A percentile compares a stretch with the other conserved stretches of the same genome.
phyloP scores from a whole-genome alignment of 2,888 invertebrate species.

The Chironomus riparius region DNA sequence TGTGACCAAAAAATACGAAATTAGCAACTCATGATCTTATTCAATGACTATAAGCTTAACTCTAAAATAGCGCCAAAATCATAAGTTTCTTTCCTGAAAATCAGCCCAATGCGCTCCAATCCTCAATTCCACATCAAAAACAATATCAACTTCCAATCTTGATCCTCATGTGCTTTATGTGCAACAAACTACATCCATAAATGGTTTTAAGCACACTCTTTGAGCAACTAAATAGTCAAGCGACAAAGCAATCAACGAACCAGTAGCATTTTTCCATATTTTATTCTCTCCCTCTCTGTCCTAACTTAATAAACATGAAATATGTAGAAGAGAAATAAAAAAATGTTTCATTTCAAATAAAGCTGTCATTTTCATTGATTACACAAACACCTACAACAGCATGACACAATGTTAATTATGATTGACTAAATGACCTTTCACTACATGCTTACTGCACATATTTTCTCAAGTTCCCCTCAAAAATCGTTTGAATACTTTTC shows the following conservation, averaged over 20 bases:
- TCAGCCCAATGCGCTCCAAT: not conserved
- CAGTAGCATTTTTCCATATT: not conserved
- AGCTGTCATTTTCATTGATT: constrained; percentile 24
- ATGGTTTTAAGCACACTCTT: not conserved
- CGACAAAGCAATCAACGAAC: not conserved
- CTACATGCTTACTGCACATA: not conserved
- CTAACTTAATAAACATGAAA: not conserved
- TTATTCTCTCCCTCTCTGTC: not conserved
- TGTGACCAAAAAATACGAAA: too few species aligned
- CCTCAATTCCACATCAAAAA: not conserved
- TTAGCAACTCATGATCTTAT: too few species aligned
- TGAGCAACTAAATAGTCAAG: not conserved
- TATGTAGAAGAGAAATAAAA: not conserved
- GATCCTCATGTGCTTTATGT: too few species aligned
- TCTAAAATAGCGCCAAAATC: too few species aligned
- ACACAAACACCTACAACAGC: constrained; percentile 24
- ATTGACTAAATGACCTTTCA: constrained; percentile 18
- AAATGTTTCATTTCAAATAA: constrained; percentile 7
- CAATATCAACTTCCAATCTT: too few species aligned
- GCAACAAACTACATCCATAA: not conserved
- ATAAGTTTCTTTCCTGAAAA: too few species aligned
- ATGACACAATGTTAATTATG: constrained; percentile 18
- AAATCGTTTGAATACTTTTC: not conserved
- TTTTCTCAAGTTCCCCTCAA: not conserved
- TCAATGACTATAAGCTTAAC: too few species aligned